Evolutionary conservation across 1,140 invertebrate species (phyloP).

Genomic region (Chlorops oryzae): DNA sequence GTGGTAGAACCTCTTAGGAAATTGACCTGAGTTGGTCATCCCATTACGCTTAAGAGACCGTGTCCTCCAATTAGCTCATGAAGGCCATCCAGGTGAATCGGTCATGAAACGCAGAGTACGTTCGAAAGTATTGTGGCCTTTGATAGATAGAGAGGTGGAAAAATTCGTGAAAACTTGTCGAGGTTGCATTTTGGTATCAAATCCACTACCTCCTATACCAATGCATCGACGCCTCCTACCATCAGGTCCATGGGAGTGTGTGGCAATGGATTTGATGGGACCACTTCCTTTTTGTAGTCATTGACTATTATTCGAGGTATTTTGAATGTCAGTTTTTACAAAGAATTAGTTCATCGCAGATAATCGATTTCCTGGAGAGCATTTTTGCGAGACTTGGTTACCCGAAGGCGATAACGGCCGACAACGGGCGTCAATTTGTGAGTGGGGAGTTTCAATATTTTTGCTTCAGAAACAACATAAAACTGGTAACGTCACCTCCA

Average conservation of each 20-base stretch:
- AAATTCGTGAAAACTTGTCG: conserved; percentile 45
- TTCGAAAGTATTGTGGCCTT: conserved; percentile 52
- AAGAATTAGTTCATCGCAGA: background rate
- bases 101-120: conserved; percentile 53
- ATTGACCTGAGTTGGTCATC: conserved; percentile 14
- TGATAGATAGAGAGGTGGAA: conserved; percentile 50
- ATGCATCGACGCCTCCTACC: conserved; percentile 13
- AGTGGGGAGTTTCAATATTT: conserved; percentile 3
- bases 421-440: conserved; percentile 5
- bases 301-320: conserved; percentile 19
- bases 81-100: conserved; percentile 51
- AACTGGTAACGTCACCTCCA: conserved; percentile 12
- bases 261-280: conserved; percentile 12
- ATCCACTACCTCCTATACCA: conserved; percentile 3
- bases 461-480: conserved; percentile 2
- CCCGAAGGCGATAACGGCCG: background rate
- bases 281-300: conserved; percentile 11
- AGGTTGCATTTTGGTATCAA: conserved; percentile 33
- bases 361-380: background rate
- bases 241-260: conserved; percentile 10
- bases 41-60: background rate
- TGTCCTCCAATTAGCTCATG: conserved; percentile 46
- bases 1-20: conserved; percentile 11
- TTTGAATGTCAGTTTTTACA: background rate
- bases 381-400: background rate